phyloP scores from a whole-genome alignment of 2,888 invertebrate species.

The Hydrotaea cyrtoneurina region DNA sequence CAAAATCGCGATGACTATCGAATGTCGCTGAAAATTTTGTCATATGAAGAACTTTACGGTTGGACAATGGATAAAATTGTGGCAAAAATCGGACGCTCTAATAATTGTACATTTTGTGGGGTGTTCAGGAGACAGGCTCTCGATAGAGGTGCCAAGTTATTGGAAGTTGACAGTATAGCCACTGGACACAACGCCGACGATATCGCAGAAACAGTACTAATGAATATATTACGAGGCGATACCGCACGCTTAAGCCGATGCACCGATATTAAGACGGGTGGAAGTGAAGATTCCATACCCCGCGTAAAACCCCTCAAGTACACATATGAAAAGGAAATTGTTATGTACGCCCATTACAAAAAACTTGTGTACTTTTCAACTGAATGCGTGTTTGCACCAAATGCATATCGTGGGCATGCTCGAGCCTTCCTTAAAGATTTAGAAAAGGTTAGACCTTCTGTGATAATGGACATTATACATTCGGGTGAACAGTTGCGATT shows the following conservation, averaged over 20 bases:
- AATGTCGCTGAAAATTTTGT: constrained; percentile 95
- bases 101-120: constrained; percentile 98
- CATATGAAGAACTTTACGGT: constrained; percentile 98
- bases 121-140: constrained; percentile 97
- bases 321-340: constrained; percentile 99
- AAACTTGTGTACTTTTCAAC: constrained; percentile 98
- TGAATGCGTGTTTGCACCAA: constrained; percentile 98
- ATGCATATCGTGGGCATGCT: constrained; percentile 97
- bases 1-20: constrained; percentile 96
- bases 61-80: constrained; percentile 99
- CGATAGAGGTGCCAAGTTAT: constrained; percentile 94
- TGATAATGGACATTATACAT: constrained; percentile 96
- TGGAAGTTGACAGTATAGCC: constrained; percentile 95
- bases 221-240: constrained; percentile 98
- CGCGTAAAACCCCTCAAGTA: constrained; percentile 98
- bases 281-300: constrained; percentile 91
- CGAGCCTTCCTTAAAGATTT: constrained; percentile 95
- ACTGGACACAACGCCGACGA: constrained; percentile 99
- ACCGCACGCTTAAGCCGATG: constrained; percentile 95
- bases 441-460: constrained; percentile 94
- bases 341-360: constrained; percentile 99
- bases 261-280: constrained; percentile 90
- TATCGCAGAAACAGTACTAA: constrained; percentile 98
- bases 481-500: constrained; percentile 94
- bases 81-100: constrained; percentile 90